phyloP scores from a whole-genome alignment of 2,888 invertebrate species.

The Rotaria socialis region DNA sequence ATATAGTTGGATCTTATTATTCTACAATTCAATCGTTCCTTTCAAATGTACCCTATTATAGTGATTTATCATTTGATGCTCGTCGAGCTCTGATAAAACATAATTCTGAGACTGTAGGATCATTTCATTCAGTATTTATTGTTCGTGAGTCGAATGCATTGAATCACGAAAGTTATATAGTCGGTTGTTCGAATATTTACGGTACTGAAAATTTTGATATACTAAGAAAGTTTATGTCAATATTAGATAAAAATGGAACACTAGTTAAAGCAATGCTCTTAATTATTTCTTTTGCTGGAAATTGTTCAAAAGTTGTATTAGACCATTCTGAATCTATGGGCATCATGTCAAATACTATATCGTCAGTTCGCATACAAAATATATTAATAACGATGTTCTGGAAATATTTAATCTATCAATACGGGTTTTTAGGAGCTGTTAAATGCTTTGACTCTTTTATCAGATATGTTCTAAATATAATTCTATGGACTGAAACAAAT shows the following conservation, averaged over 20 bases:
- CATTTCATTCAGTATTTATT: neutral
- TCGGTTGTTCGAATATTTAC: neutral
- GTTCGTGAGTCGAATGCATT: neutral
- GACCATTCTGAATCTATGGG: too few relatives aligned
- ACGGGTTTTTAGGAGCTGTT: neutral
- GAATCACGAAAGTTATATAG: neutral
- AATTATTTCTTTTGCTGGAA: neutral
- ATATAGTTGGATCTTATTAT: neutral
- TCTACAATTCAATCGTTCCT: neutral
- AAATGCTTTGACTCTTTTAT: neutral
- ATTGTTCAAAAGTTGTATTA: neutral
- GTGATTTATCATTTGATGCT: neutral
- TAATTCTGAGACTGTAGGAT: neutral
- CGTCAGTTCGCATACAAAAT: neutral
- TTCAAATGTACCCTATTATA: neutral
- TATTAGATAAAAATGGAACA: neutral
- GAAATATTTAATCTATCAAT: slow-evolving; percentile 12
- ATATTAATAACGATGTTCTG: neutral
- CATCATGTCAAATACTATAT: neutral
- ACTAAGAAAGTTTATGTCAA: neutral
- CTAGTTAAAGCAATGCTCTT: neutral
- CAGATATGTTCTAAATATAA: neutral
- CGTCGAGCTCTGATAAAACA: neutral
- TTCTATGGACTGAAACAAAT: neutral
- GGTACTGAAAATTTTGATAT: neutral